Conservation (phyloP, 2,888 invertebrate species). For the Craniophora ligustri region DNA sequence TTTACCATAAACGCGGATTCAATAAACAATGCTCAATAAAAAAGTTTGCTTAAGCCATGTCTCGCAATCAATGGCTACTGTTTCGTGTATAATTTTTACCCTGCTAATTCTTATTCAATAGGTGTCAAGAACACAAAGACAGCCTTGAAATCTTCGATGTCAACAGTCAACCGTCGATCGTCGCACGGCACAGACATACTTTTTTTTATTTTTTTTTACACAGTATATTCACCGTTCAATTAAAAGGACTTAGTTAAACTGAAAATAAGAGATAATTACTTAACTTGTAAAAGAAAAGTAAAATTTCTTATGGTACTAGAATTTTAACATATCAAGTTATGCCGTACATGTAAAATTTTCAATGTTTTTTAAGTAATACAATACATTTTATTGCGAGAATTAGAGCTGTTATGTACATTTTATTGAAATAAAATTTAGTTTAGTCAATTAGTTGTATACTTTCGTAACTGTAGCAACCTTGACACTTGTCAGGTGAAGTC, state of each 20-base stretch:
- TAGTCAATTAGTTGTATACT: no score
- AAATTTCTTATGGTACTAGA: no score
- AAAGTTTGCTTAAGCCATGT: constrained; percentile 23
- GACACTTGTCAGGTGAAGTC: no score
- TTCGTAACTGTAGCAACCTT: no score
- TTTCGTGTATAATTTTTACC: constrained; percentile 32
- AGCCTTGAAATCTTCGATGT: constrained; percentile 72
- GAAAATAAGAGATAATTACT: constrained; percentile 5
- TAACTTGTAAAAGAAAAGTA: neutral
- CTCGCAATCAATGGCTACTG: constrained; percentile 36
- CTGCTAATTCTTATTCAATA: constrained; percentile 67
- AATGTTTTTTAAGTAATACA: no score
- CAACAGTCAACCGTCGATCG: constrained; percentile 49
- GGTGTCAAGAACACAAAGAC: constrained; percentile 69
- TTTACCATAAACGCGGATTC: constrained; percentile 12
- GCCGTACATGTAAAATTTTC: no score
- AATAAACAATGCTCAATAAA: constrained; percentile 39
- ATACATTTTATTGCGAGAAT: no score
- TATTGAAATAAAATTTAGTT: no score
- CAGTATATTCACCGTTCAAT: constrained; percentile 25
- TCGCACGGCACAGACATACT: constrained; percentile 26
- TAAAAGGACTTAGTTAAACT: constrained; percentile 10
- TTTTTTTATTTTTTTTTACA: constrained; percentile 41
- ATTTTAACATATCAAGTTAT: no score
- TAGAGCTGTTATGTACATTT: no score